Evolutionary conservation across 2,113 vertebrate genomes (phyloP), one percentile per base, ranked within the genome.

Genomic region (Mola mola): DNA sequence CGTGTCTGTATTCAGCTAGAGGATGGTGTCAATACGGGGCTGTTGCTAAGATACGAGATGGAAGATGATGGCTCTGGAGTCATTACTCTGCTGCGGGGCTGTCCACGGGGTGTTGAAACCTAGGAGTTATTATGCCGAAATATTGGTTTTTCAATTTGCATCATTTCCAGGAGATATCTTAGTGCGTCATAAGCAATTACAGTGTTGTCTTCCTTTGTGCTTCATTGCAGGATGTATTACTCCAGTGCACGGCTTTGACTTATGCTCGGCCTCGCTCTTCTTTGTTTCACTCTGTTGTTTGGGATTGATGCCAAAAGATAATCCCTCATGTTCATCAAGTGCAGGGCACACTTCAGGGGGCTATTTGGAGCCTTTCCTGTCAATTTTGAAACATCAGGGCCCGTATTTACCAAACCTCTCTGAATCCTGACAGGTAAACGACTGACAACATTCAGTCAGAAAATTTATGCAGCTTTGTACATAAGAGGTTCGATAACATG

Each of bases 31-130:
- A 21, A 61, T 78, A 25, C 17, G 4, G 61, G 33, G 62, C 56
- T 33, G 80, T 88, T 88, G 84, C 87, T 86, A 83, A 58, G 82
- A 75, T 56, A 89, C 87, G 22, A 55, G 64, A 43, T 59, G 37
- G 75, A 53, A 44, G 69, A 79, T 42, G 74, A 78, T 62, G 53
- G 40, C 76, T 17, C 22, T 20, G 0, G 67, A 75, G 75, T 66
- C 52, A 74, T 82, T 85, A 58, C 47, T 44, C 48, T 60, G 46
- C 74, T 26, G 52, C 4, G 20, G 71, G 47, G 38, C 31, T 16
- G 26, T 79, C 74, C 69, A n/a, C 47, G 0, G 81, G 70, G 77
- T 33, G 66, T 50, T 79, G 69, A 68, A 67, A 57, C 76, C 56
- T 25, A 4, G 5, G 71, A 68, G 64, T 76, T 79, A 59, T 79